phyloP scores from a whole-genome alignment of 2,113 vertebrate genomes.

The Brachyistius frenatus region DNA sequence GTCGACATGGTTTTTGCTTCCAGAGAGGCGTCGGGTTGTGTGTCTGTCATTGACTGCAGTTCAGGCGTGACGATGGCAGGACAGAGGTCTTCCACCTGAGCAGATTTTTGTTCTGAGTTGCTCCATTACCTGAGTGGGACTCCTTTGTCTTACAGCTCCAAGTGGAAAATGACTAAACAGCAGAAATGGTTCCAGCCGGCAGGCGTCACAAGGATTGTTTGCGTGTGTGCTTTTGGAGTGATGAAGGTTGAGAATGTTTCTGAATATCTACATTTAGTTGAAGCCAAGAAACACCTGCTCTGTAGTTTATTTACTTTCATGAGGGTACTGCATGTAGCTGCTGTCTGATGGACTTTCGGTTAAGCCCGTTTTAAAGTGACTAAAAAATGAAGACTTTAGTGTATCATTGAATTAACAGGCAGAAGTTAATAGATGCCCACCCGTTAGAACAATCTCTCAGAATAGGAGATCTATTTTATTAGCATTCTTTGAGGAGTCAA shows the following conservation, averaged over 20 bases:
- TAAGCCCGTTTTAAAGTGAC: too few relatives aligned
- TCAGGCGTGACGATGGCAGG: conserved; percentile 67
- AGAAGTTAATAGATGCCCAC: conserved; percentile 31
- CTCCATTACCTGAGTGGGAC: conserved; percentile 64
- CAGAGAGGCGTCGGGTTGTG: conserved; percentile 32
- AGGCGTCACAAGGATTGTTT: conserved; percentile 31
- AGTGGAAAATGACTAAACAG: conserved; percentile 67
- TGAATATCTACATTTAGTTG: conserved; percentile 8
- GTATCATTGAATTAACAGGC: not conserved
- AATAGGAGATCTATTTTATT: conserved; percentile 57
- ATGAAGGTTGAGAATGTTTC: conserved; percentile 19
- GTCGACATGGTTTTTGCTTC: conserved; percentile 34
- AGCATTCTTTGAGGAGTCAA: conserved; percentile 38
- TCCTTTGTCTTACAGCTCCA: conserved; percentile 66
- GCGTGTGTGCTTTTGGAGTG: not conserved
- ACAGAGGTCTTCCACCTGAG: conserved; percentile 71
- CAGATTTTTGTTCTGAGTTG: conserved; percentile 54
- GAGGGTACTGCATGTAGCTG: not conserved
- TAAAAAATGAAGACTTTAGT: too few relatives aligned
- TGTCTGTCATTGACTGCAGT: conserved; percentile 70
- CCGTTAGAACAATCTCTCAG: not conserved
- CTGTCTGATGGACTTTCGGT: too few relatives aligned
- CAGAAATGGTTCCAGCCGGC: conserved; percentile 40
- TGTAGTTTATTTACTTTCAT: conserved; percentile 2
- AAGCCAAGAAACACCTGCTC: conserved; percentile 71